Conservation (phyloP, 2,888 invertebrate genomes). For the Ophion obscuratus region DNA sequence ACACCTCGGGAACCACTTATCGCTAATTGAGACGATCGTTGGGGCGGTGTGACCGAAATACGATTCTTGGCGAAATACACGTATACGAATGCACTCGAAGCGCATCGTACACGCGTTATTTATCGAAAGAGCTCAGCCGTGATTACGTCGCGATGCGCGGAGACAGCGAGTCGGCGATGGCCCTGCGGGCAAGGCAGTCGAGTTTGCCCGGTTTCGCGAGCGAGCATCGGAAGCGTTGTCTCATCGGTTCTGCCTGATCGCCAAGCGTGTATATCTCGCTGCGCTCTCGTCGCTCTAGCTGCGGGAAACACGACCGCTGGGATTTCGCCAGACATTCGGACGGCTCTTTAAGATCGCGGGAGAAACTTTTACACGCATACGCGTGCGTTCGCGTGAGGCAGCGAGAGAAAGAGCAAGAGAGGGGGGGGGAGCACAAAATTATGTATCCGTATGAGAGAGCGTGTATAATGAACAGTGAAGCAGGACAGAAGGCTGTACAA, state of each 20-base stretch:
- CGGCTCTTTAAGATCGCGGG: conserved; percentile 57
- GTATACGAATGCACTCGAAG: no score
- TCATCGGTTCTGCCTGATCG: conserved; percentile 49
- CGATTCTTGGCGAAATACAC: no score
- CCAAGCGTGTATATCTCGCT: conserved; percentile 23
- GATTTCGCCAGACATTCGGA: conserved; percentile 71
- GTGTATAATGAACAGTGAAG: conserved; percentile 32
- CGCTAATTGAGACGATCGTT: no score
- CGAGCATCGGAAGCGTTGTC: conserved; percentile 53
- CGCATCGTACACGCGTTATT: no score
- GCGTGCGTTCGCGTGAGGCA: background rate
- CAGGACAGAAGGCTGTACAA: conserved; percentile 31
- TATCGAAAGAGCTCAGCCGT: background rate
- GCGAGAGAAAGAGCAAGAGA: no score
- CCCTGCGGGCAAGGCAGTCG: conserved; percentile 68
- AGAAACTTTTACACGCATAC: conserved; percentile 48
- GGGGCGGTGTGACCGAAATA: no score
- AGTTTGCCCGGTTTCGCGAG: conserved; percentile 40
- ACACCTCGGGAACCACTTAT: no score
- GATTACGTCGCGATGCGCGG: conserved; percentile 63
- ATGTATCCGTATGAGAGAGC: conserved; percentile 23
- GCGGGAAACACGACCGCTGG: conserved; percentile 53
- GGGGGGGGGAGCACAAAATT: background rate
- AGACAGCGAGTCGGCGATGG: conserved; percentile 52
- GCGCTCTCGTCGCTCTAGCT: conserved; percentile 11